phyloP scores from a whole-genome alignment of 2,888 invertebrate species.

The Cantharis flavilabris region DNA sequence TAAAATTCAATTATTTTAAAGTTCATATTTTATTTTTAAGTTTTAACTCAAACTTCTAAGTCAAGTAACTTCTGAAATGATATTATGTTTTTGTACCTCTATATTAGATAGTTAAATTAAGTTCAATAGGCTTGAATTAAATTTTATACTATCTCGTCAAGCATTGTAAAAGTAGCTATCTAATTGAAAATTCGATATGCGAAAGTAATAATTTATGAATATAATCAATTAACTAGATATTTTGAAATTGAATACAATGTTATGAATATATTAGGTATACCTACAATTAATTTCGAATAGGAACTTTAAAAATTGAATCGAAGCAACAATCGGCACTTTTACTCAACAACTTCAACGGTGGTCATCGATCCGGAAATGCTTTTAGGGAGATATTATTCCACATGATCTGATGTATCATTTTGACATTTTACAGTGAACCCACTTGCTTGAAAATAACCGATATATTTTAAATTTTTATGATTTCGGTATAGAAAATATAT shows the following conservation, averaged over 20 bases:
- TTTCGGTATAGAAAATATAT: neutral
- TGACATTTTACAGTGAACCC: constrained; percentile 48
- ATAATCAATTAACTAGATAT: neutral
- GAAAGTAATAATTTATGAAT: neutral
- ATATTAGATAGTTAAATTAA: no score
- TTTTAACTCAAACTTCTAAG: no score
- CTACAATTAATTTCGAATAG: neutral
- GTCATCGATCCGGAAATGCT: constrained; percentile 51
- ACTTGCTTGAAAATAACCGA: constrained; percentile 1
- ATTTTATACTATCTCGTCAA: no score
- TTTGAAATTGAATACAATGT: neutral
- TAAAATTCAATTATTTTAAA: no score
- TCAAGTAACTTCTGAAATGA: no score
- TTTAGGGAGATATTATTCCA: constrained; percentile 51
- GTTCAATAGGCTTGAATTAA: no score
- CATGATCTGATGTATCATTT: constrained; percentile 48
- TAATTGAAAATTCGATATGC: no score
- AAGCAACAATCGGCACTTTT: constrained; percentile 42
- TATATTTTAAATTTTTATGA: neutral
- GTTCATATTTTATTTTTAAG: no score
- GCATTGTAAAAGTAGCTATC: no score
- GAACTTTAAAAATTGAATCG: constrained; percentile 45
- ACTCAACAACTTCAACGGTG: constrained; percentile 27
- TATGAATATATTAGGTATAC: neutral
- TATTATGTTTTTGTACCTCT: no score